Evolutionary conservation across 2,888 invertebrate genomes (phyloP).

Genomic region (Mayetiola destructor): DNA sequence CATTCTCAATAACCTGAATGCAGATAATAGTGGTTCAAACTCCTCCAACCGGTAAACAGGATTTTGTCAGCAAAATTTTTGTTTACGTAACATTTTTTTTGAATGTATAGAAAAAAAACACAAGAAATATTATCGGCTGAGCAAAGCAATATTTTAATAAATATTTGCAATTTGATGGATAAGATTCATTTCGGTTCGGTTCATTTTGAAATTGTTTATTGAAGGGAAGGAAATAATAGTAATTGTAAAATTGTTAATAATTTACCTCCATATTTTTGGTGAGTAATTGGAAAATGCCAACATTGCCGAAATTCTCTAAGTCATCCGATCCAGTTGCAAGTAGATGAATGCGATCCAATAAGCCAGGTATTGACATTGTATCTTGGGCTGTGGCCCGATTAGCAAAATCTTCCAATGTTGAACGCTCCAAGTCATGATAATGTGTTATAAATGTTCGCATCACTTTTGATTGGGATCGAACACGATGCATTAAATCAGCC

Average conservation of each 20-base stretch:
- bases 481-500: conserved; percentile 42
- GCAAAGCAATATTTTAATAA: too few species aligned
- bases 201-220: too few species aligned
- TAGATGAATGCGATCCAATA: conserved; percentile 51
- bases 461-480: conserved; percentile 43
- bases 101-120: too few species aligned
- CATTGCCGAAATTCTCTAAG: conserved; percentile 33
- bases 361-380: conserved; percentile 45
- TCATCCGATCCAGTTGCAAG: conserved; percentile 41
- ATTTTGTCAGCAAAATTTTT: too few species aligned
- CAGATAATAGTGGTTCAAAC: too few species aligned
- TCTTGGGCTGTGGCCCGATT: conserved; percentile 53
- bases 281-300: conserved; percentile 37
- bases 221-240: too few species aligned
- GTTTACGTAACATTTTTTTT: too few species aligned
- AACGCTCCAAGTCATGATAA: conserved; percentile 41
- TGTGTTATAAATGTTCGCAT: conserved; percentile 45
- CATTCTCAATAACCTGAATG: too few species aligned
- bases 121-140: too few species aligned
- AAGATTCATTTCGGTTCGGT: too few species aligned
- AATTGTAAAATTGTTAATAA: background rate
- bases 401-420: conserved; percentile 57
- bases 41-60: too few species aligned
- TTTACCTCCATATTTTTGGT: conserved; percentile 22
- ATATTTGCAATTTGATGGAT: too few species aligned